phyloP scores from a whole-genome alignment of 2,797 vertebrate species.

The Galaxias olidus region DNA sequence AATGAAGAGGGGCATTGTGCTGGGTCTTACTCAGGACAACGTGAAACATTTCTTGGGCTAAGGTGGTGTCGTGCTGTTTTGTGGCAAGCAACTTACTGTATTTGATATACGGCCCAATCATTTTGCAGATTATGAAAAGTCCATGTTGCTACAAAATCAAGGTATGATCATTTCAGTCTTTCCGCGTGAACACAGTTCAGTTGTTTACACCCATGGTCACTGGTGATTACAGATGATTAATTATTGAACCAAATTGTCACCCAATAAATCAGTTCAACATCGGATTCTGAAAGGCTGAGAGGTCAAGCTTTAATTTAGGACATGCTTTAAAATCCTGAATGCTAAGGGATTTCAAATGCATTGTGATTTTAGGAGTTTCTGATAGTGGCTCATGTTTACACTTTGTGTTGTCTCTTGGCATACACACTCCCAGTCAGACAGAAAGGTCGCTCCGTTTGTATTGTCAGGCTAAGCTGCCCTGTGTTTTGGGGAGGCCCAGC shows the following conservation, averaged over 20 bases:
- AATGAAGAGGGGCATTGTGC: constrained; percentile 52
- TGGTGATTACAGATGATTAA: too few species aligned
- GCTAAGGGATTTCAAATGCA: too few species aligned
- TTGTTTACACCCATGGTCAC: too few species aligned
- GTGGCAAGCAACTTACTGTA: constrained; percentile 12
- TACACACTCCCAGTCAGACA: constrained; percentile 14
- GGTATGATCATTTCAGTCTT: too few species aligned
- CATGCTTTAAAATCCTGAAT: too few species aligned
- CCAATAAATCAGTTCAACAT: too few species aligned
- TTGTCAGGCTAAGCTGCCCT: constrained; percentile 40
- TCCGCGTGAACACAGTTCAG: too few species aligned
- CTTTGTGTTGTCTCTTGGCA: constrained; percentile 31
- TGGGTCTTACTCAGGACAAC: constrained; percentile 40
- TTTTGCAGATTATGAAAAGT: too few species aligned
- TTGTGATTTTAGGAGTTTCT: constrained; percentile 1
- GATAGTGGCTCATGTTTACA: constrained; percentile 41
- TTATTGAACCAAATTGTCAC: too few species aligned
- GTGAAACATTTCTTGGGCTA: constrained; percentile 21
- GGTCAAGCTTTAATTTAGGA: too few species aligned
- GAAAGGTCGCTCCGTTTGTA: constrained; percentile 26
- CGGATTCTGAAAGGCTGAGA: too few species aligned
- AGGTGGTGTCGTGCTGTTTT: constrained; percentile 41
- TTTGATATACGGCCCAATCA: neutral
- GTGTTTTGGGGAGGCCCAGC: constrained; percentile 16
- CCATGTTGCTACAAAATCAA: too few species aligned